phyloP scores from a whole-genome alignment of 2,113 vertebrate genomes.

The Pteropus alecto region DNA sequence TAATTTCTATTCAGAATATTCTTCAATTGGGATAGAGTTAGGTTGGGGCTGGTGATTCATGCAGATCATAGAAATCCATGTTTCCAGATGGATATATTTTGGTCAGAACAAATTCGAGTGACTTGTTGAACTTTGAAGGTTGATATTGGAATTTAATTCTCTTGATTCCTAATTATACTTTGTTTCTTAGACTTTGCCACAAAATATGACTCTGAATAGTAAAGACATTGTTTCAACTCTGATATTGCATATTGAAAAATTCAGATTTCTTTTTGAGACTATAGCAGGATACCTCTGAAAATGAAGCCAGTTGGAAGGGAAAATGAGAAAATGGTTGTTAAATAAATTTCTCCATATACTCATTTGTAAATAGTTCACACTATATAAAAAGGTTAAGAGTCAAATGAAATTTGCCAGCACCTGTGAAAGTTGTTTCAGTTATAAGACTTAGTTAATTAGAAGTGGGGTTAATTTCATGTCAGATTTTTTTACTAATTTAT shows the following conservation, averaged over 20 bases:
- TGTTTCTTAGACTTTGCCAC: background rate
- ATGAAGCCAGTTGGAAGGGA: background rate
- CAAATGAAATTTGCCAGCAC: background rate
- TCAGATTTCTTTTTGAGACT: background rate
- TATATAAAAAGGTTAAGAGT: background rate
- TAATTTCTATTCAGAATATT: background rate
- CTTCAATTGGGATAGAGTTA: background rate
- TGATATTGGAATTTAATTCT: background rate
- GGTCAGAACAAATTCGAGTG: background rate
- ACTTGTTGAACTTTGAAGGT: background rate
- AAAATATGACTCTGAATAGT: background rate
- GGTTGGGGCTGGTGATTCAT: background rate
- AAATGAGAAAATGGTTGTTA: background rate
- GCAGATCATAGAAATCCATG: background rate
- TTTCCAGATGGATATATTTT: background rate
- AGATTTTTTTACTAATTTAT: background rate
- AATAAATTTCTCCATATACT: background rate
- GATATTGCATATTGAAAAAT: background rate
- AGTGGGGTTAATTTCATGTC: background rate
- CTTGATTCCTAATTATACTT: background rate
- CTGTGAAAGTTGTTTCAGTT: background rate
- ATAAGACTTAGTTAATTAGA: background rate
- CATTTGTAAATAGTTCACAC: background rate
- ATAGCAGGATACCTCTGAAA: background rate
- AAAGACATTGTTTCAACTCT: background rate